Evolutionary conservation across 2,113 vertebrate genomes (phyloP).

Genomic region (Danio rerio): GRCz12tu NC_133196.1:34076501-34077000

Average conservation of each 20-base stretch:
- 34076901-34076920: not conserved
- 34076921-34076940: not conserved
- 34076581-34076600: slow-evolving; percentile 19
- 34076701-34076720: not conserved
- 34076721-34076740: not conserved
- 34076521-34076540: not conserved
- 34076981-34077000: not conserved
- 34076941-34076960: not conserved
- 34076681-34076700: not conserved
- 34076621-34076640: slow-evolving; percentile 14
- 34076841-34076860: too few relatives aligned
- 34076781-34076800: slow-evolving; percentile 36
- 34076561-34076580: slow-evolving; percentile 35
- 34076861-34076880: too few relatives aligned
- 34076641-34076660: not conserved
- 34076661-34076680: not conserved
- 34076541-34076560: slow-evolving; percentile 1
- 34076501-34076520: too few relatives aligned
- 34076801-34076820: not conserved
- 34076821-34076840: too few relatives aligned
- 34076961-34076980: slow-evolving; percentile 1
- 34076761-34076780: not conserved
- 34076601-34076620: not conserved
- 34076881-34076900: too few relatives aligned
- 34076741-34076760: not conserved